Evolutionary conservation across 2,113 vertebrate genomes (phyloP), one percentile per base, ranked within the genome.

Genomic region (Syngnathus typhle): DNA sequence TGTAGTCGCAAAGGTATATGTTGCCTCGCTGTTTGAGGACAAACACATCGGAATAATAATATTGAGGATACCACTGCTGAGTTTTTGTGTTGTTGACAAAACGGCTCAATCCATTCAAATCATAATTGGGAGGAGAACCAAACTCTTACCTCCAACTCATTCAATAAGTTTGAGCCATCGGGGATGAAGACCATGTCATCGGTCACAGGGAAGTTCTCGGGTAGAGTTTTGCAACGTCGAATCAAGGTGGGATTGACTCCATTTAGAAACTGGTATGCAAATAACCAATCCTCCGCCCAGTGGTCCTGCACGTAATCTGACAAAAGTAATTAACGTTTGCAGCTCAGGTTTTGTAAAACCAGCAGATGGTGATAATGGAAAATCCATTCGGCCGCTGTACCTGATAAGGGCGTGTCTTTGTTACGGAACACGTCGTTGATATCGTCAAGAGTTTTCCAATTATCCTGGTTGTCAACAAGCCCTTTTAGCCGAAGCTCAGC

Each of bases 211-310:
- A 97, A 82, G 60, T 95, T 96, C 11, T 59, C 18, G 0, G 93
- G 95, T 51, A 96, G 78, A 64, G 85, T 37, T 8, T 68, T 84
- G 64, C 94, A 95, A 21, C 78, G 80, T 73, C 5, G 73, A 65
- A 98, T 94, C 84, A 95, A 11, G 1, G 93, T 93, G 0, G 95
- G 95, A 83, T 98, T 95, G 83, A 91, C 88, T 3, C 94, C 94
- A 4, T 95, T 95, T 54, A 98, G 87, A 75, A 90, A 95, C 89
- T 98, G 94, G 82, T 94, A 95, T 23, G 92, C 93, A 38, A 96
- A 98, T 82, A 98, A 93, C 38, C 83, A 81, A 60, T 96, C 93
- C 23, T 96, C 92, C 41, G 89, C 90, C 94, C 95, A 96, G 7
- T 89, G 77, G 2, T 79, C 0, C 6, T 74, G 38, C 11, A 86